These are phyloP conservation scores for Anadara kagoshimensis DNA, from an alignment of 1,140 invertebrate genomes.

Conservation along the genomic window DNA sequence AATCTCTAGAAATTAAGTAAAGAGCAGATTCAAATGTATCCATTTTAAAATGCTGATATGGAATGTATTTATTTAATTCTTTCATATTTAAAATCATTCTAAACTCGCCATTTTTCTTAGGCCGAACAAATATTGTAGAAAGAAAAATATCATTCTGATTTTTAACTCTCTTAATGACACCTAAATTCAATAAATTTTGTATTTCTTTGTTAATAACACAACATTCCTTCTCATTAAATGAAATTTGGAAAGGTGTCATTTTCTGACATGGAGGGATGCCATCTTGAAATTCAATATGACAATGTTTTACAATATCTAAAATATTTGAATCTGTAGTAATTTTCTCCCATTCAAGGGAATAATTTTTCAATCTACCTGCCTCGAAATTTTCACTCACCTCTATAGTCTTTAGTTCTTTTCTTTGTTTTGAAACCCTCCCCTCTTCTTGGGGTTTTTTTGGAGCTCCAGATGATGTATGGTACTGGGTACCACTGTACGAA, in stretches of 20 bases:
- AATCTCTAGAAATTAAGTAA: neutral
- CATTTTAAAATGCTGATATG: slow-evolving; percentile 23
- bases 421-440: neutral
- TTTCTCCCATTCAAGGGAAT: slow-evolving; percentile 32
- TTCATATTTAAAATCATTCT: slow-evolving; percentile 20
- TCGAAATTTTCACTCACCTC: slow-evolving; percentile 18
- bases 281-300: slow-evolving; percentile 26
- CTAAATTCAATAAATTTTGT: neutral
- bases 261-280: neutral
- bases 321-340: slow-evolving; percentile 33
- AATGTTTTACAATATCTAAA: slow-evolving; percentile 31
- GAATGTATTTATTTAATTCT: slow-evolving; percentile 2
- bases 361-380: slow-evolving; percentile 39
- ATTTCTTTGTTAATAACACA: slow-evolving; percentile 3
- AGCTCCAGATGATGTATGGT: neutral
- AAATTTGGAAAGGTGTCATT: neutral
- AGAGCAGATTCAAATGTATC: slow-evolving; percentile 19
- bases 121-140: slow-evolving; percentile 7
- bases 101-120: slow-evolving; percentile 17
- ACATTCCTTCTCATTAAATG: slow-evolving; percentile 9
- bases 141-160: neutral
- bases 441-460: slow-evolving; percentile 17
- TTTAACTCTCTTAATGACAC: slow-evolving; percentile 6
- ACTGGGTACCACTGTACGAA: no score
- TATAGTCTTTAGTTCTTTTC: neutral